Evolutionary conservation across 2,888 invertebrate genomes (phyloP).

Genomic region (Dolichopus griseipennis): DNA sequence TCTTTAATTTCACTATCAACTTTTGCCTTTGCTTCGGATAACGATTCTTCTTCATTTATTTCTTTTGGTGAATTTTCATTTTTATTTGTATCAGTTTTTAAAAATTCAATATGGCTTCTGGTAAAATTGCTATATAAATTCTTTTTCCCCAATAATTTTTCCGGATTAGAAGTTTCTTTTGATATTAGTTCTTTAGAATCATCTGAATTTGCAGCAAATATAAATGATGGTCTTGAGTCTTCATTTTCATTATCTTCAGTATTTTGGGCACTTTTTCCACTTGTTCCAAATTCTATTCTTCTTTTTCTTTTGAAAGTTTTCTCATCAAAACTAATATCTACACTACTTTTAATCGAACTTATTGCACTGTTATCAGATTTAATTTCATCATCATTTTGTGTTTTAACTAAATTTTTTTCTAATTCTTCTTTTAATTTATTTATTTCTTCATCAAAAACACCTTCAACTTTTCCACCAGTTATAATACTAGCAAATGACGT

Average conservation of each 20-base stretch:
- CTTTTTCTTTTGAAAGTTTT: conserved; percentile 50
- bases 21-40: conserved; percentile 21
- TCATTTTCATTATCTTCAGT: conserved; percentile 14
- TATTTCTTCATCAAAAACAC: conserved; percentile 18
- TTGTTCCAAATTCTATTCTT: conserved; percentile 43
- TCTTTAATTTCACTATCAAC: conserved; percentile 27
- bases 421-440: conserved; percentile 22
- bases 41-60: conserved; percentile 12
- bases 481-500: conserved; percentile 23
- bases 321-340: conserved; percentile 29
- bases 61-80: background rate
- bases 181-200: background rate
- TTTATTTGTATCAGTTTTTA: conserved; percentile 23
- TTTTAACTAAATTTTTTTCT: conserved; percentile 17
- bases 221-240: background rate
- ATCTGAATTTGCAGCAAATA: background rate
- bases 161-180: background rate
- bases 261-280: conserved; percentile 23
- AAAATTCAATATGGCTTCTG: conserved; percentile 25
- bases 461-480: conserved; percentile 21
- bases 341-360: background rate
- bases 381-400: conserved; percentile 16
- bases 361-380: conserved; percentile 17
- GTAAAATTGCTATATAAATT: conserved; percentile 27
- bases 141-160: background rate